Evolutionary conservation across 2,888 invertebrate genomes (phyloP), one percentile per base, ranked within the genome.

Genomic region (Euzetes globulus): DNA sequence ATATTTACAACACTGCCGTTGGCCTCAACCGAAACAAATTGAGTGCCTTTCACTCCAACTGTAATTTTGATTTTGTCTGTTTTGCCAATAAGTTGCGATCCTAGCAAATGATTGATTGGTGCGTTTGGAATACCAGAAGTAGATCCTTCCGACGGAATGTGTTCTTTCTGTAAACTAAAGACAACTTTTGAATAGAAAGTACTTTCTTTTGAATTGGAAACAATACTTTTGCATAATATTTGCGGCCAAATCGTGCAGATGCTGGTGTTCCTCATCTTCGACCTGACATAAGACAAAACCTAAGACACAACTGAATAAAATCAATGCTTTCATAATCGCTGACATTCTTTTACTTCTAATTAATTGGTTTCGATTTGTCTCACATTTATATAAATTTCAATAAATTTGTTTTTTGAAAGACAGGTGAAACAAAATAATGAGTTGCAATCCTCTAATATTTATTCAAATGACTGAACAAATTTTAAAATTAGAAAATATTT

Each of bases 191-290:
- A 19, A 58, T 6, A 4, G 6, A 22, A 19, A 6, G 22, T 11
- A 22, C 6, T 4, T 19, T 25, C 3, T 19, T 17, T 58, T 58
- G 58, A 58, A 58, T 58, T n/a, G 6, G 4, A 19, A 27, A 11
- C 9, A 33, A 15, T 60, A 60, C 60, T 29, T 60, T 60, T 60
- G 60, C 60, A 60, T 29, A 9, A 60, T 60, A 60, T 27, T 60
- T 27, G 60, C 9, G 27, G 60, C 60, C 33, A 60, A 7, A 17
- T 25, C 11, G 1, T 29, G 60, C 29, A 60, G 22, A 1, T 60
- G 60, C 2, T 60, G 7, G 33, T 60, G 29, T 25, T 55, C 55
- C 3, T 55, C 25, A 22, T 19, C 22, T 3, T 55, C n/a, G 3
- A 25, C 22, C 9, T 55, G 22, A 55, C 22, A 19, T 3, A 55